Conservation (phyloP, 2,888 invertebrate species). For the Gortyna flavago region DNA sequence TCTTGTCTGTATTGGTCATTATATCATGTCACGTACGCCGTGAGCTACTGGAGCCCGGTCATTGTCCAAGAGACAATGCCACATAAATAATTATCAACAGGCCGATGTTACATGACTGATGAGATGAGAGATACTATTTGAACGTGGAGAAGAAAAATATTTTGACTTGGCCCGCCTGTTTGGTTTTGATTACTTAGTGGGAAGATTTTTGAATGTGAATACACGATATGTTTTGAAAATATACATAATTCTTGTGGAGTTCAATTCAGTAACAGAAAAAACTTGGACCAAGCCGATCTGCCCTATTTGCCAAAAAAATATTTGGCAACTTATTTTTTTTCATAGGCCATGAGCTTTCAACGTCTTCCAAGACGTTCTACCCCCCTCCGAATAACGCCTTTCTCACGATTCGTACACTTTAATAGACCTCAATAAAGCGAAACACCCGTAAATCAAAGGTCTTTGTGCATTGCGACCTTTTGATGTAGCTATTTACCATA, state of each 20-base stretch:
- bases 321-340: conserved; percentile 3
- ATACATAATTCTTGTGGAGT: background rate
- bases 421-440: conserved; percentile 85
- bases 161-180: conserved; percentile 31
- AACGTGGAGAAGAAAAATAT: conserved; percentile 59
- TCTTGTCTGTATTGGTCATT: conserved; percentile 51
- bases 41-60: conserved; percentile 62
- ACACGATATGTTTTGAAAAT: background rate
- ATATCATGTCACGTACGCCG: conserved; percentile 72
- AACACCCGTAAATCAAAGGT: conserved; percentile 87
- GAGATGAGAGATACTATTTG: conserved; percentile 20
- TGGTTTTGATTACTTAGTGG: conserved; percentile 7
- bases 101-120: conserved; percentile 62
- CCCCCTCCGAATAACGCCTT: conserved; percentile 80
- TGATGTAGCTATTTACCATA: conserved; percentile 84
- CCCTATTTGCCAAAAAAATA: background rate
- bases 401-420: conserved; percentile 87
- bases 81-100: conserved; percentile 77
- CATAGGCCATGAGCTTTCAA: conserved; percentile 47
- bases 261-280: background rate
- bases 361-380: conserved; percentile 80
- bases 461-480: conserved; percentile 85
- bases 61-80: conserved; percentile 81
- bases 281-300: background rate
- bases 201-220: conserved; percentile 29